Evolutionary conservation across 1,140 invertebrate species (phyloP), one percentile per base, ranked within the genome.

Genomic region (Drosophila orosa): DNA sequence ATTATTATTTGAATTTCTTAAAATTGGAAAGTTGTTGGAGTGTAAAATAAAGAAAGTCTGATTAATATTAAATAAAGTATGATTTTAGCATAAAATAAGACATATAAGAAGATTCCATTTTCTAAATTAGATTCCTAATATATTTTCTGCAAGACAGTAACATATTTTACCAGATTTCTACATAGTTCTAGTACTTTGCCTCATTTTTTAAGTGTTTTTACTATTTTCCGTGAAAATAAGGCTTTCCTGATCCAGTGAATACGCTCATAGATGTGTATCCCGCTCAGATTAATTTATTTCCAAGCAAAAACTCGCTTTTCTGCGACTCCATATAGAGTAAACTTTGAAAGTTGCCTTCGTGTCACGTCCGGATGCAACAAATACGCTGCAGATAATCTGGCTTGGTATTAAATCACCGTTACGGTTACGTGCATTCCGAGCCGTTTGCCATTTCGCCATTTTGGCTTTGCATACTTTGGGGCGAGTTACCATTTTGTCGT

Each of bases 381-480:
- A 71, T 71, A 58, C 50, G 45, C 10, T 35, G 39, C 40, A 48
- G 65, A 71, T 71, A 71, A 71, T 71, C 67, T 69, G 67, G 67
- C 65, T 47, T 12, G 35, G 67, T 33, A 58, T 57, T 71, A 71
- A 71, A 71, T 71, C 67, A 71, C 67, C 67, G 65, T 71, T 71
- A 57, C 67, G 65, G 42, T 47, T 71, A 71, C 67, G 67, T 71
- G 67, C 67, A 71, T 71, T 71, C 67, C 67, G n/a, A 66, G 44
- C 35, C 65, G 33, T 17, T 48, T 65, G 60, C 17, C 55, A 40
- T 60, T 62, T 40, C 22, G 55, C 17, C 50, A 15, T 17, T 45
- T 44, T 33, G 62, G 57, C 17, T 63, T 65, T 65, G 62, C 62
- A 62, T 65, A 62, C 62, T 62, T 44, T 44, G 17, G 55, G 35